Percentiles rank a stretch among this genome's conserved stretches.
These are phyloP conservation scores for Nephrocerus scutellatus DNA, from an alignment of 2,888 invertebrate genomes.

Conservation along the genomic window DNA sequence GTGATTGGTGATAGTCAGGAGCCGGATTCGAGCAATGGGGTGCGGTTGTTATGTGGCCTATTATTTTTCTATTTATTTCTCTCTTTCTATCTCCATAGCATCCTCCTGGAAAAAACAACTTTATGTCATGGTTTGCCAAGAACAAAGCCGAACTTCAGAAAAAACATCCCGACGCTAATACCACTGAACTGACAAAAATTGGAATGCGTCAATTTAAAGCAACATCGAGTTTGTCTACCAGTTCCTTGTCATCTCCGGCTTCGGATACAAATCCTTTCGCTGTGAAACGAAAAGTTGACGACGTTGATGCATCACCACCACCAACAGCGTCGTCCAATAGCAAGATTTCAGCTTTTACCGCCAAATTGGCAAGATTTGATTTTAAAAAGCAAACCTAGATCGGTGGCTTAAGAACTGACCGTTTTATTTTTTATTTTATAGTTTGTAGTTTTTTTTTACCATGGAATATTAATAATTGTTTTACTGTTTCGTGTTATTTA, in stretches of 20 bases:
- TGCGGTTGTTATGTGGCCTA: neutral
- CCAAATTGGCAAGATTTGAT: conserved; percentile 47
- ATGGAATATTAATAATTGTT: too few relatives aligned
- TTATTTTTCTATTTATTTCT: neutral
- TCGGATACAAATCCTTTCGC: conserved; percentile 41
- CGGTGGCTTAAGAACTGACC: too few relatives aligned
- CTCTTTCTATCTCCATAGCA: too few relatives aligned
- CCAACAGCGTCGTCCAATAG: conserved; percentile 5
- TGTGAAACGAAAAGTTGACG: conserved; percentile 47
- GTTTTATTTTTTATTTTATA: too few relatives aligned
- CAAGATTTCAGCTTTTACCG: conserved; percentile 23
- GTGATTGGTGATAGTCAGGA: conserved; percentile 18
- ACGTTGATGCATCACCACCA: conserved; percentile 26
- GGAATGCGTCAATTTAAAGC: conserved; percentile 44
- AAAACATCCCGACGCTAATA: conserved; percentile 52
- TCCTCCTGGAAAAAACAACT: too few relatives aligned
- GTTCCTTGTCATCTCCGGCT: conserved; percentile 23
- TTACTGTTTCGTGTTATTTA: too few relatives aligned
- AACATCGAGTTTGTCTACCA: conserved; percentile 33
- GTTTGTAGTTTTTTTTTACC: too few relatives aligned
- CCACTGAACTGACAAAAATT: conserved; percentile 53
- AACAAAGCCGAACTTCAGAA: conserved; percentile 53
- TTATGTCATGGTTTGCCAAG: conserved; percentile 56
- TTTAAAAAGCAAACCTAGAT: conserved; percentile 32
- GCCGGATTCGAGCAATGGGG: neutral